These are phyloP conservation scores for Galbula dea DNA, from an alignment of 2,113 vertebrate genomes.

Conservation along the genomic window DNA sequence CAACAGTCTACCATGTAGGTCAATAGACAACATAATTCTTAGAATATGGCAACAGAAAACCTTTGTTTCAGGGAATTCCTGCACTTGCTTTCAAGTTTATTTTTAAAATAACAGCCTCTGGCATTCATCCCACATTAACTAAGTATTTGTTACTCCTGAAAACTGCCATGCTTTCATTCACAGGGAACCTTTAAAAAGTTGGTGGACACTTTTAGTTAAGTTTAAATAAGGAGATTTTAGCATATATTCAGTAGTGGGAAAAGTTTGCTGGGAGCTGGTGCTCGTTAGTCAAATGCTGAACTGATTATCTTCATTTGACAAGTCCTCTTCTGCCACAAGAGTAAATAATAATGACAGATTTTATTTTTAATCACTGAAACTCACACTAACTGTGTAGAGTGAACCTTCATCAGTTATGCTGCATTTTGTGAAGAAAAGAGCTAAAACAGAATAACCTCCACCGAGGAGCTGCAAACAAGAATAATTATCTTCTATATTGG, in stretches of 20 bases:
- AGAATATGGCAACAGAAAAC: neutral
- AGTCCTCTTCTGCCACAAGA: neutral
- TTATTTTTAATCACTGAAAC: neutral
- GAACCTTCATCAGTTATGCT: neutral
- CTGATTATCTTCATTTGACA: neutral
- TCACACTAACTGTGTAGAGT: neutral
- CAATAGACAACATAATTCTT: neutral
- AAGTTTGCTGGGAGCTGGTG: neutral
- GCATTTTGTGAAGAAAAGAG: neutral
- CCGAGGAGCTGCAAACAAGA: neutral
- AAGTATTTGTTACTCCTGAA: conserved; percentile 14
- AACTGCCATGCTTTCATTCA: neutral
- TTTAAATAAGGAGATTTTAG: neutral
- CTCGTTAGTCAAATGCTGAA: neutral
- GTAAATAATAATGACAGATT: neutral
- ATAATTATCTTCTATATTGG: neutral
- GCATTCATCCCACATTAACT: conserved; percentile 27
- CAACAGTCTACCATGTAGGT: neutral
- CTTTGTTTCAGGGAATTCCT: conserved; percentile 7
- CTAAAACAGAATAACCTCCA: neutral
- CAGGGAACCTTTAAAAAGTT: neutral
- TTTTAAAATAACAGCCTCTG: conserved; percentile 47
- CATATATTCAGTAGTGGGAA: neutral
- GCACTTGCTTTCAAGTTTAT: conserved; percentile 13
- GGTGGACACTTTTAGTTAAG: neutral